These are phyloP conservation scores for Gallinago undulata DNA, from an alignment of 2,113 vertebrate species.

Conservation along the genomic window DNA sequence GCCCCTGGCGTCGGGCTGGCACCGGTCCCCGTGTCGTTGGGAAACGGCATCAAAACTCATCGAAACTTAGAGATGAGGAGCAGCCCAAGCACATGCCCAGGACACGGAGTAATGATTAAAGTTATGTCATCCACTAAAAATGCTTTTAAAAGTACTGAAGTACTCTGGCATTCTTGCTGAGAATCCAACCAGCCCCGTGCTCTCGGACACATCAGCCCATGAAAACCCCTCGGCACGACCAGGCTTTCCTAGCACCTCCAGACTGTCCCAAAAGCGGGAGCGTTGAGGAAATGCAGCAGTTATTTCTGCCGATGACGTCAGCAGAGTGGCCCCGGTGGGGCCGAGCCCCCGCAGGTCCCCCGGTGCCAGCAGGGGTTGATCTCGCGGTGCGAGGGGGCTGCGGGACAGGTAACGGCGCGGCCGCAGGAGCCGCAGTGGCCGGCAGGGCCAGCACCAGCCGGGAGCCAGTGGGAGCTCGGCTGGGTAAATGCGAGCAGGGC, in stretches of 20 bases:
- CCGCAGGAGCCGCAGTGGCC: neutral
- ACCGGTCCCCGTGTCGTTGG: fast-evolving
- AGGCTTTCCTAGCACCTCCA: neutral
- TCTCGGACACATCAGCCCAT: neutral
- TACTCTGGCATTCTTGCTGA: neutral
- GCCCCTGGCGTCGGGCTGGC: neutral
- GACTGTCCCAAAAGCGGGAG: neutral
- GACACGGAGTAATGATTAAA: neutral
- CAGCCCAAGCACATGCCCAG: neutral
- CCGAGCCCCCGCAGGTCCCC: neutral
- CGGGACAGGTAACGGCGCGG: neutral
- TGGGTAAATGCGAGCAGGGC: fast-evolving
- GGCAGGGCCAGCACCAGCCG: neutral
- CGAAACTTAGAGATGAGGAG: neutral
- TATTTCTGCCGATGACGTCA: neutral
- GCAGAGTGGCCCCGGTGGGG: neutral
- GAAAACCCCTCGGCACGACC: fast-evolving
- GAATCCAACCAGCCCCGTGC: fast-evolving
- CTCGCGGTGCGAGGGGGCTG: neutral
- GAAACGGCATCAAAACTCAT: neutral
- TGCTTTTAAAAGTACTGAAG: neutral
- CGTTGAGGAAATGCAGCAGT: neutral
- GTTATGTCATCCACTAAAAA: conserved; percentile 47
- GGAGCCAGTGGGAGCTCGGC: neutral
- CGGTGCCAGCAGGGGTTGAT: neutral